Percentiles rank a stretch among this genome's conserved stretches.
Conservation (phyloP, 2,888 invertebrate species). For the Crioceris asparagi region DNA sequence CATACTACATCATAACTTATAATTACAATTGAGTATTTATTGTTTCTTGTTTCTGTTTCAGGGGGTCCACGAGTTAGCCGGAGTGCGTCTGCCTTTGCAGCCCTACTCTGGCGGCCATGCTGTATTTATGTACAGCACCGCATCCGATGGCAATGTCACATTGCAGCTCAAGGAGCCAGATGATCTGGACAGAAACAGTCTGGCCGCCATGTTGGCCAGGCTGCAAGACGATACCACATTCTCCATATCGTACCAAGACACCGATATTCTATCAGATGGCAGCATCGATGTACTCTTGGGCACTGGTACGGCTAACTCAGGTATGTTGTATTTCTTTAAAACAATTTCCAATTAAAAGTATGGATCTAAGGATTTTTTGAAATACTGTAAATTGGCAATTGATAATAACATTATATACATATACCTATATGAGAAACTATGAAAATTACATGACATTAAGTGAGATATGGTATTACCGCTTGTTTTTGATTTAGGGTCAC, state of each 20-base stretch:
- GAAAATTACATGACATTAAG: too few species aligned
- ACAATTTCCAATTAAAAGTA: too few species aligned
- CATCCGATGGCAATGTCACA: constrained; percentile 53
- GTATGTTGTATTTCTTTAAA: too few species aligned
- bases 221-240: constrained; percentile 55
- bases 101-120: constrained; percentile 49
- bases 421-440: too few species aligned
- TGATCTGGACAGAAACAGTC: constrained; percentile 37
- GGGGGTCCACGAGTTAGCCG: constrained; percentile 37
- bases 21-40: too few species aligned
- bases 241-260: constrained; percentile 64
- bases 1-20: too few species aligned
- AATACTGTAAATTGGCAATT: too few species aligned
- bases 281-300: constrained; percentile 47
- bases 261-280: constrained; percentile 58
- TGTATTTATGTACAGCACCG: constrained; percentile 59
- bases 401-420: too few species aligned
- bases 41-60: too few species aligned
- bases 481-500: too few species aligned
- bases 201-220: constrained; percentile 40
- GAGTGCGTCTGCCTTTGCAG: constrained; percentile 43
- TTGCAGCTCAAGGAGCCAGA: constrained; percentile 52
- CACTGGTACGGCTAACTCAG: constrained; percentile 42
- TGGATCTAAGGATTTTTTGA: too few species aligned
- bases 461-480: too few species aligned